These are phyloP conservation scores for Meiosimyza platycephala DNA, from an alignment of 2,888 invertebrate species.

Conservation along the genomic window DNA sequence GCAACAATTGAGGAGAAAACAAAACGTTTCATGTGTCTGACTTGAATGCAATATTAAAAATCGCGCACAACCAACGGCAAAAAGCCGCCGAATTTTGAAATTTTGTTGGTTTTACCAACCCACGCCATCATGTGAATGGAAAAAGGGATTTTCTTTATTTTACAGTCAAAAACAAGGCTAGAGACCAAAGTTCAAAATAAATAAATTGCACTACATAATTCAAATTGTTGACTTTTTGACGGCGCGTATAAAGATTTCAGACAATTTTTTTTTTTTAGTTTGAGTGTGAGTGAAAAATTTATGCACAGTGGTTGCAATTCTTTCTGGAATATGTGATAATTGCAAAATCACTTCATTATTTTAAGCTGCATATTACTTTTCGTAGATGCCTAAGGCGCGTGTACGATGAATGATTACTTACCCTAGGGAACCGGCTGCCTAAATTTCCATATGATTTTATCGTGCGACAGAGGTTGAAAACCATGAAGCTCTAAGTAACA, in stretches of 20 bases:
- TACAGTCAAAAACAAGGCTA: conserved; percentile 42
- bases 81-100: conserved; percentile 23
- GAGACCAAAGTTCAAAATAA: conserved; percentile 46
- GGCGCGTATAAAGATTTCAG: conserved; percentile 30
- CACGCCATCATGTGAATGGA: background rate
- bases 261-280: background rate
- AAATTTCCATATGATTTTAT: too few relatives aligned
- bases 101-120: conserved; percentile 24
- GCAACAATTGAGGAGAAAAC: background rate
- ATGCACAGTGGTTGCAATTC: conserved; percentile 1
- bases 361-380: too few relatives aligned
- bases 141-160: conserved; percentile 27
- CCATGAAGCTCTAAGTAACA: too few relatives aligned
- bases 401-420: too few relatives aligned
- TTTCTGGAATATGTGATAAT: too few relatives aligned
- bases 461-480: too few relatives aligned
- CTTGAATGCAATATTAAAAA: conserved; percentile 29
- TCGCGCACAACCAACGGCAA: conserved; percentile 17
- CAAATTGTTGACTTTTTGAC: conserved; percentile 61
- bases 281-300: background rate
- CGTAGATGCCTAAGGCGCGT: too few relatives aligned
- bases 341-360: too few relatives aligned
- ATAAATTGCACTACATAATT: conserved; percentile 62
- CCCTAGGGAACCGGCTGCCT: too few relatives aligned
- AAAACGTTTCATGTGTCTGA: conserved; percentile 1